A percentile compares a stretch with the other conserved stretches of the same genome.
Evolutionary conservation across 2,888 invertebrate species (phyloP).

Genomic region (Epinotia nisella): DNA sequence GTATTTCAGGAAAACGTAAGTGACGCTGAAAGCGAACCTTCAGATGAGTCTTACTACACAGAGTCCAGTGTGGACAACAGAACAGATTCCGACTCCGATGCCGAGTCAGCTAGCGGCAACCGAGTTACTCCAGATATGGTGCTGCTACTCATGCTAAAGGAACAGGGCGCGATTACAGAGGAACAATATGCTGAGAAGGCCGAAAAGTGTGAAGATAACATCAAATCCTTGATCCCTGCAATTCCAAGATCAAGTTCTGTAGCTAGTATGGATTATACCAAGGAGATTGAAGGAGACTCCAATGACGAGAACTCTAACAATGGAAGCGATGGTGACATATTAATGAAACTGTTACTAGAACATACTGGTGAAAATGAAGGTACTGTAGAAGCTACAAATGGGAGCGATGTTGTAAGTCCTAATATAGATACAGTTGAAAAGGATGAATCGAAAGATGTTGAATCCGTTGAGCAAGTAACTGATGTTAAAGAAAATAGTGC

Average conservation of each 20-base stretch:
- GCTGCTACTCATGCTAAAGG: conserved; percentile 24
- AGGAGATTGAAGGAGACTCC: background rate
- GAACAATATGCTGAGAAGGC: conserved; percentile 17
- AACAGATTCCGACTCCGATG: conserved; percentile 17
- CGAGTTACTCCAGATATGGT: conserved; percentile 26
- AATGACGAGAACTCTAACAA: background rate
- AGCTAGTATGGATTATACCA: background rate
- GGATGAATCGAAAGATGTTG: background rate
- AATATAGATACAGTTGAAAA: background rate
- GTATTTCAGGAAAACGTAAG: conserved; percentile 14
- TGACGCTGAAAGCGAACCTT: conserved; percentile 15
- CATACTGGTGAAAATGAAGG: background rate
- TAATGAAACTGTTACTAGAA: background rate
- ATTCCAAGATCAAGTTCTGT: conserved; percentile 7
- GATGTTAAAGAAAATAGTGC: background rate
- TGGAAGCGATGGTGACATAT: background rate
- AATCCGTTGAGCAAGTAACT: background rate
- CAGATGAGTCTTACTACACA: too few species aligned
- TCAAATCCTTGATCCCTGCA: background rate
- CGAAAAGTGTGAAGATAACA: conserved; percentile 5
- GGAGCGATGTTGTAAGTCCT: background rate
- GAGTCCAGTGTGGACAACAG: conserved; percentile 3
- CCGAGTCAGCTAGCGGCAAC: conserved; percentile 28
- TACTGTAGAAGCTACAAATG: background rate
- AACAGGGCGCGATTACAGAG: conserved; percentile 13